Evolutionary conservation across 2,888 invertebrate genomes (phyloP), one percentile per base, ranked within the genome.

Genomic region (Ceriagrion tenellum): DNA sequence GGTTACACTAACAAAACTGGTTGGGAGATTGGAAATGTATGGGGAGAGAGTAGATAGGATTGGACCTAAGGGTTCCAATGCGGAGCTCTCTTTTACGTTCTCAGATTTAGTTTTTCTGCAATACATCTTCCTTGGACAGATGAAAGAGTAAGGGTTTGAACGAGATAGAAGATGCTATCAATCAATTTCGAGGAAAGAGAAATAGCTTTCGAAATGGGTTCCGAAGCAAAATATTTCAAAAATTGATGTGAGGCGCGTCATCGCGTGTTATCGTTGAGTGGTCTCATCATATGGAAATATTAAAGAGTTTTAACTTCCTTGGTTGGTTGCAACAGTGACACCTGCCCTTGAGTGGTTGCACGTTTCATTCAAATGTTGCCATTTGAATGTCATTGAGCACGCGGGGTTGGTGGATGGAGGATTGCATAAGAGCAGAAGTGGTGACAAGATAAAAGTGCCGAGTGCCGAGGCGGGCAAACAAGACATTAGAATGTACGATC

Each of bases 211-310:
- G 69, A 26, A n/a, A n/a, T n/a, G n/a, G n/a, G 47, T 47, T 47
- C 12, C 4, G 69, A 4, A 69, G 8, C 69, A 69, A 69, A 69
- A 69, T n/a, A 69, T 69, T 69, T 26, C 69, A 26, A 69, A 69
- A 69, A n/a, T 69, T 69, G 69, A 69, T 69, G n/a, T 69, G 69
- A 26, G 26, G 69, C 69, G 69, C 69, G 69, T 69, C 69, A 69
- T 26, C 69, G 69, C 0, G 26, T 26, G 23, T 63, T 6, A 63
- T 63, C 63, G 18, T 18, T 63, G 63, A 63, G 23, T 63, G 63
- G 63, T 23, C 47, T 47, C 47, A 47, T 47, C 47, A 8, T 47
- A 47, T 47, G 47, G 47, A 47, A 47, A 47, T 47, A 47, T 47
- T 47, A 47, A 47, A 47, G n/a, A n/a, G n/a, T 47, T 8, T 4